A percentile compares a stretch with the other conserved stretches of the same genome.
Conservation (phyloP, 1,140 invertebrate genomes). For the Hypothenemus hampei region DNA sequence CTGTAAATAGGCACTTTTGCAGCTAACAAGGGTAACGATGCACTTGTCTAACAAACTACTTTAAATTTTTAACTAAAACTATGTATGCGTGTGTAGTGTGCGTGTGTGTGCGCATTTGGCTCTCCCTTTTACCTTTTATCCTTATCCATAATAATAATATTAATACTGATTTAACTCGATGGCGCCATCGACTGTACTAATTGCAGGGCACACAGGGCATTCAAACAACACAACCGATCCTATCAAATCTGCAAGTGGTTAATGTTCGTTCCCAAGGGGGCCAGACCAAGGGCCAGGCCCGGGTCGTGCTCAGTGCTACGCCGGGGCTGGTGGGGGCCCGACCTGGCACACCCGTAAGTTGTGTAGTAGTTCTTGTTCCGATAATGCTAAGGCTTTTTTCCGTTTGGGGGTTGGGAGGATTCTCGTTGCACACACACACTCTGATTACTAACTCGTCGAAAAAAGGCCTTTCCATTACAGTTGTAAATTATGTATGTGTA, state of each 20-base stretch:
- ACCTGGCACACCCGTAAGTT: conserved; percentile 72
- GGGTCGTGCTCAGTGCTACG: conserved; percentile 72
- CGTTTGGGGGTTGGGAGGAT: not conserved
- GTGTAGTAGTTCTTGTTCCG: conserved; percentile 26
- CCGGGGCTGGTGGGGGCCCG: conserved; percentile 75
- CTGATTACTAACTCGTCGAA: too few relatives aligned
- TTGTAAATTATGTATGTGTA: too few relatives aligned
- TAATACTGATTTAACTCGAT: conserved; percentile 4
- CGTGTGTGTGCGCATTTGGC: too few relatives aligned
- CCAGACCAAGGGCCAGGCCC: conserved; percentile 64
- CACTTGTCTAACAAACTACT: not conserved
- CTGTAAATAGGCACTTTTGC: not conserved
- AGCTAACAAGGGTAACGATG: not conserved
- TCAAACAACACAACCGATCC: conserved; percentile 44
- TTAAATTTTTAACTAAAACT: too few relatives aligned
- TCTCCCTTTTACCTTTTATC: too few relatives aligned
- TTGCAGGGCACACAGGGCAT: conserved; percentile 25
- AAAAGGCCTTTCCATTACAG: too few relatives aligned
- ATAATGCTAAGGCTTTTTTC: conserved; percentile 32
- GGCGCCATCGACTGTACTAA: conserved; percentile 17
- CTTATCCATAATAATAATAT: too few relatives aligned
- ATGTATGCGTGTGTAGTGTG: too few relatives aligned
- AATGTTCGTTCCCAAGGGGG: conserved; percentile 71
- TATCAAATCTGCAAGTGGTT: conserved; percentile 76
- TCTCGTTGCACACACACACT: too few relatives aligned